Base-by-base conservation (phyloP, 2,888 invertebrate species). In the Parelbella ahira region DNA sequence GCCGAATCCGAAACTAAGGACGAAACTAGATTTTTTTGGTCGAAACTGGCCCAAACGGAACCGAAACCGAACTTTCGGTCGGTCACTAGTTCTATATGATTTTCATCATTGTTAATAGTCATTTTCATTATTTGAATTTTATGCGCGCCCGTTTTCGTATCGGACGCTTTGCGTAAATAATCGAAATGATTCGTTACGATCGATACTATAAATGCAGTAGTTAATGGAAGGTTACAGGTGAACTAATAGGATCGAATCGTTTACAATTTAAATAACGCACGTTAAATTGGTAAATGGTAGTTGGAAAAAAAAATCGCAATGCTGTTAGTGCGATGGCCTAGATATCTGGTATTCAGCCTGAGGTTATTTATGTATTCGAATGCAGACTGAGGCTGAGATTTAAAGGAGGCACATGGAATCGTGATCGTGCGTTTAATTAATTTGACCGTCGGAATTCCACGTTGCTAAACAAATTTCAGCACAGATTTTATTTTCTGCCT, bases 221-320 rank as follows among this genome's bases (percentile, higher is more conserved):
- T 36, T 25, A 7, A n/a, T 27, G 15, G 36, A 36, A 36, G 11
- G 30, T 7, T 39, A 25, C 7, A 12, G 2, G 8, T n/a, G 19
- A n/a, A n/a, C n/a, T 19, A 33, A 18, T 11, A 18, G 30, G 15
- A 15, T 20, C 27, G 20, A 25, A 33, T 41, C 12, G 13, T 19
- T 6, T 9, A 13, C 33, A 33, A 25, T 20, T 18, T 11, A 25
- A 13, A 25, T 23, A 19, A 4, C 10, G 7, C 9, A 23, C 18
- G 19, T 32, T 20, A 13, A 10, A 23, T 6, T 37, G 20, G 10
- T 24, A 39, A 32, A 32, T 18, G 15, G 15, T 27, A 2, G n/a
- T 39, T 54, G 62, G 15, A 66, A 62, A 64, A 66, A 62, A 64
- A 62, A 76, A 68, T 73, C 63, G 74, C 68, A 68, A 76, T 66